Percentiles rank a stretch among this genome's conserved stretches.
Evolutionary conservation across 2,113 vertebrate genomes (phyloP).

Genomic region (Ophthalmolycus amberensis): DNA sequence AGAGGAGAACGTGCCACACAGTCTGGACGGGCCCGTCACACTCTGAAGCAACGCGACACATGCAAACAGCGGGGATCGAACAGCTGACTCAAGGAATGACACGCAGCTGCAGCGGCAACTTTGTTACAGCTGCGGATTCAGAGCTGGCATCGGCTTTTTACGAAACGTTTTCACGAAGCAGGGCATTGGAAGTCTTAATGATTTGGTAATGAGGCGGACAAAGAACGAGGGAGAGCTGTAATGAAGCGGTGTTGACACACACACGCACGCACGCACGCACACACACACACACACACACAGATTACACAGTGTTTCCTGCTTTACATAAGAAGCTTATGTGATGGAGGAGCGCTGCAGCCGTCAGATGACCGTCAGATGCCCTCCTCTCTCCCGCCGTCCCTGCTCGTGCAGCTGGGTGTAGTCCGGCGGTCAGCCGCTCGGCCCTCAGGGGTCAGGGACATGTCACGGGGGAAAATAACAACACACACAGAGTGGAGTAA

Average conservation of each 20-base stretch:
- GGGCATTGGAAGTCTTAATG: neutral
- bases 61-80: constrained; percentile 28
- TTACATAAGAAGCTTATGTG: constrained; percentile 80
- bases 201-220: neutral
- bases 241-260: constrained; percentile 33
- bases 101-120: constrained; percentile 2
- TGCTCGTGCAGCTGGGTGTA: constrained; percentile 58
- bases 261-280: constrained; percentile 40
- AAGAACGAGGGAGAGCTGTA: neutral
- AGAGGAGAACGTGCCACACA: neutral
- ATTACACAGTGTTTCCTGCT: constrained; percentile 81
- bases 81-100: constrained; percentile 10
- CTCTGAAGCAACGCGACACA: constrained; percentile 25
- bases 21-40: constrained; percentile 18
- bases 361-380: constrained; percentile 73
- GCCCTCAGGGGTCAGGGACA: constrained; percentile 51
- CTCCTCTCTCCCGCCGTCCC: constrained; percentile 48
- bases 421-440: constrained; percentile 50
- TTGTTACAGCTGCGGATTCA: neutral
- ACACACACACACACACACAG: constrained; percentile 57
- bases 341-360: constrained; percentile 71
- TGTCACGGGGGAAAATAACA: constrained; percentile 55
- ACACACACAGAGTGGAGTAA: constrained; percentile 24
- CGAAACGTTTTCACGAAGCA: neutral
- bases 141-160: neutral